Percentiles rank a stretch among this genome's conserved stretches.
Evolutionary conservation across 2,113 vertebrate genomes (phyloP).

Genomic region (Haemorhous mexicanus): DNA sequence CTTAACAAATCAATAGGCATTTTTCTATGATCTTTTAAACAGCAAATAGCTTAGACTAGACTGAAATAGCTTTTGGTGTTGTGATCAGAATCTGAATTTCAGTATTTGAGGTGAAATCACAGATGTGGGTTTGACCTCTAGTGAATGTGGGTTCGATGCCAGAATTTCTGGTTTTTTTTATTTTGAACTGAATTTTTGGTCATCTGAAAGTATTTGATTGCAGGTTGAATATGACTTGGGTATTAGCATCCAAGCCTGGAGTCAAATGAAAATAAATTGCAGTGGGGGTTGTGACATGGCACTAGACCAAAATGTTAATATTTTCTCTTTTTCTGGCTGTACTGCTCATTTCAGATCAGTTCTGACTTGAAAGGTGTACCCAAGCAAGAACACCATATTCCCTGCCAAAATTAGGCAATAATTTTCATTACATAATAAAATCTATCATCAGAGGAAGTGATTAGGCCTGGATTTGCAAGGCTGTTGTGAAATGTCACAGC

Average conservation of each 20-base stretch:
- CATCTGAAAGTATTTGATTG: neutral
- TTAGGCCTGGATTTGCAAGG: neutral
- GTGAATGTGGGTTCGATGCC: rapidly evolving
- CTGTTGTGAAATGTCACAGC: neutral
- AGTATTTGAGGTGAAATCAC: neutral
- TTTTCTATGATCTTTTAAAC: neutral
- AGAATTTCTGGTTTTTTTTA: neutral
- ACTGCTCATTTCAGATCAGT: neutral
- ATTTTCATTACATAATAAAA: neutral
- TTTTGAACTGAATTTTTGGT: neutral
- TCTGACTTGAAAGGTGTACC: neutral
- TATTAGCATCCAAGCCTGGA: neutral
- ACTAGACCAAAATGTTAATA: neutral
- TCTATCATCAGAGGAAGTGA: neutral
- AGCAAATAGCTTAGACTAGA: neutral
- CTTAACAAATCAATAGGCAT: neutral
- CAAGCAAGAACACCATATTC: neutral
- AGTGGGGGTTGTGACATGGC: neutral
- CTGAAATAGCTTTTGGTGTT: neutral
- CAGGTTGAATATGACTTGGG: neutral
- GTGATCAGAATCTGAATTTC: neutral
- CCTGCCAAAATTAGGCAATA: neutral
- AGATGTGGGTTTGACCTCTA: neutral
- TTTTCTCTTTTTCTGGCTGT: neutral
- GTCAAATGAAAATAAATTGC: neutral